Base-by-base conservation (phyloP, 1,140 invertebrate species). In the Dufourea novaeangliae region DNA sequence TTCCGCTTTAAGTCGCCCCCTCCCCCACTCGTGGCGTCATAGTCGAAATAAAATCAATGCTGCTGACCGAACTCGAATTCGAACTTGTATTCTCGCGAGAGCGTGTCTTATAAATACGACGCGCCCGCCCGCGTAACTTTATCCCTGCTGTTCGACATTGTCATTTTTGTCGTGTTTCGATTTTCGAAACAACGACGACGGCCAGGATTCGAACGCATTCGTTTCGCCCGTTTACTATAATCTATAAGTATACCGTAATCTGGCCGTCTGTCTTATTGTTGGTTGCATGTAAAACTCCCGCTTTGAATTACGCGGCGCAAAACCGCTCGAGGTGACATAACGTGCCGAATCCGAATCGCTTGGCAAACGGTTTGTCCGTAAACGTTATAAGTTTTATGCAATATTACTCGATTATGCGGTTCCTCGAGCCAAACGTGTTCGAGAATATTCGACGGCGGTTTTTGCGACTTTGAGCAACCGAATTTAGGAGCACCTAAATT, bases 331-430 rank as follows among this genome's bases (percentile, higher is more conserved):
- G 7, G 32, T 88, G 87, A 87, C 80, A 81, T 85, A 87, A 88
- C 41, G 20, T 1, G 8, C 27, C 27, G 12, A 32, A 52, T 8
- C 12, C 12, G 12, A 46, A 66, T 6, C 39, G 72, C 59, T 73
- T 85, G 88, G 87, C 88, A 89, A 84, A 70, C 63, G 80, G 71
- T 84, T 86, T 62, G 44, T 72, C 77, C 79, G 73, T 69, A 72
- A n/a, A 83, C 73, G 25, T 12, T n/a, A n/a, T 11, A n/a, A 11
- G 79, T 80, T 73, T 87, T 87, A 83, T 86, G 80, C 69, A 88
- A 89, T 87, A 89, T 88, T 86, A 7, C 83, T 87, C 62, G n/a
- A 88, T 88, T 88, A 83, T 86, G 82, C 14, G 59, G 63, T 41
- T 2, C 12, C n/a, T 10, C 68, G 75, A 82, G 79, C 82, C 71